Base-by-base conservation (phyloP, 2,888 invertebrate genomes). In the Caenorhabditis parvicauda region DNA sequence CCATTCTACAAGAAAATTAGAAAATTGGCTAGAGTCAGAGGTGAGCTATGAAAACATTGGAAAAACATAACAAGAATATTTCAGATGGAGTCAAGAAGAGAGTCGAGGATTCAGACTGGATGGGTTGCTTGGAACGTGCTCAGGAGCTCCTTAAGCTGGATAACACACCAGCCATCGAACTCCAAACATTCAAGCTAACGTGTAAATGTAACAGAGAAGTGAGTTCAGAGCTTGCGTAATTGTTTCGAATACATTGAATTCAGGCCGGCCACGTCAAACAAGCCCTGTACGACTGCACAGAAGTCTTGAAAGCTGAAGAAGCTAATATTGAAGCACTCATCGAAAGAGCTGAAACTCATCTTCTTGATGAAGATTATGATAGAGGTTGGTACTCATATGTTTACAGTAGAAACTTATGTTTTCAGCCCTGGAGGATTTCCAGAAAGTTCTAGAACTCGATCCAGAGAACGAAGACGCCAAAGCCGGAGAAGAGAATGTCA, bases 1-100 rank as follows among this genome's bases (percentile, higher is more conserved):
- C 88, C 90, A 21, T 89, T 93, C 79, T 98, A 99, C 85, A 98
- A 96, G 83, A 91, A 90, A 82, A 86, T 96, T 29, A 93, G 93
- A 82, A 93, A 94, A 82, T 86, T 98, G 14, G 91, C 90, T 19
- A 81, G 80, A 55, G 70, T 80, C 63, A 55, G 75, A 14, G 71
- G 71, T 56, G 42, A 25, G 14, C 22, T 49, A 9, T 39, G 12
- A 2, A 22, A 7, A 14, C 4, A 22, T 28, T 24, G 9, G 17
- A 12, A 25, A 14, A 14, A 4, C 6, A 35, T 38, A 22, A 3
- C 25, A n/a, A 44, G 17, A 6, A 1, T 19, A 25, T 46, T 60
- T 35, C 53, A 54, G 69, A 69, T 32, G 39, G 48, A 0, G 59
- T 66, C 48, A 52, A 44, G 21, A 59, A 64, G 24, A 51, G 53